Percentiles rank a stretch among this genome's conserved stretches.
phyloP scores from a whole-genome alignment of 2,113 vertebrate genomes.

The Laticauda laticaudata region DNA sequence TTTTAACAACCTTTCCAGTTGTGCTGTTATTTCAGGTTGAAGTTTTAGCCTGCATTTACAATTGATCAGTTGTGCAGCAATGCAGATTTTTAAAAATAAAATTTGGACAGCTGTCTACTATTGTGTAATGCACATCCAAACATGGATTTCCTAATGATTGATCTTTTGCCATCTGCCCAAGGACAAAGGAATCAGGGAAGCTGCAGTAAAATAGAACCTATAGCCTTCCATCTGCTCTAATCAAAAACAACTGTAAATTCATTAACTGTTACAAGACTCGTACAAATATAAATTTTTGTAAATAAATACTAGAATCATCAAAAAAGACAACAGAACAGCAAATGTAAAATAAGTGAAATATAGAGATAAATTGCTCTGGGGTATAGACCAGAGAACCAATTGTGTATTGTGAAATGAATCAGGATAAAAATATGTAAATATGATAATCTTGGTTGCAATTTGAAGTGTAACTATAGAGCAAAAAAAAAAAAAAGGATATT shows the following conservation, averaged over 20 bases:
- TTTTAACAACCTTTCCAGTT: neutral
- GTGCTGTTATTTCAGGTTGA: neutral
- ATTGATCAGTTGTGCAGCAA: neutral
- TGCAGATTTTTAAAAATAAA: neutral
- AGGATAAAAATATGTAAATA: neutral
- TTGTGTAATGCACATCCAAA: neutral
- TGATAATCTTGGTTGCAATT: neutral
- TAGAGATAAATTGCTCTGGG: neutral
- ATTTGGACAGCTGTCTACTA: neutral
- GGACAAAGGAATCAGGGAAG: neutral
- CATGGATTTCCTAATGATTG: neutral
- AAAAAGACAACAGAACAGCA: neutral
- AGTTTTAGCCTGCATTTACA: neutral
- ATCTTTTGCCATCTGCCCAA: neutral
- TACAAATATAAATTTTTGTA: neutral
- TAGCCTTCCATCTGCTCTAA: neutral
- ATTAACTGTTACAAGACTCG: neutral
- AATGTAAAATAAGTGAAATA: neutral
- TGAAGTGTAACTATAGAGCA: neutral
- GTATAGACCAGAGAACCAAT: neutral
- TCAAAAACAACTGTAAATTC: neutral
- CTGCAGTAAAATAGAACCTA: neutral
- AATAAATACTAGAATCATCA: neutral
- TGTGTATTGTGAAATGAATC: neutral
- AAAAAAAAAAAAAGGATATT: neutral